These are phyloP conservation scores for Bursaphelenchus okinawaensis DNA, from an alignment of 2,888 invertebrate genomes.

Conservation along the genomic window DNA sequence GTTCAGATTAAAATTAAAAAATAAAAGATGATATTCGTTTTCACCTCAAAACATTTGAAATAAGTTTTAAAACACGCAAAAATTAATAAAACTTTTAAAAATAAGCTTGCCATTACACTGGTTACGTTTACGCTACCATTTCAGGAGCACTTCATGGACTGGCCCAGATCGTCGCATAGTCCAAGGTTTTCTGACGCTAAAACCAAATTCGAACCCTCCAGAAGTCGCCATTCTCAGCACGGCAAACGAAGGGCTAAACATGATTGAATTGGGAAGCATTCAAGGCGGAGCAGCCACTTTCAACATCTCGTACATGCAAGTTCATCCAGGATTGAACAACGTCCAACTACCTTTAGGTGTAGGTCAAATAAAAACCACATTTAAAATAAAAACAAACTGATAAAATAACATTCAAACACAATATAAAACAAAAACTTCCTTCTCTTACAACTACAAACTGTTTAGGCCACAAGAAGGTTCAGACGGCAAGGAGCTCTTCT, in stretches of 20 bases:
- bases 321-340: constrained; percentile 54
- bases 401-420: not conserved
- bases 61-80: too few relatives aligned
- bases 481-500: constrained; percentile 47
- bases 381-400: too few relatives aligned
- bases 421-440: constrained; percentile 4
- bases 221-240: constrained; percentile 55
- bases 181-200: constrained; percentile 54
- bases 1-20: too few relatives aligned
- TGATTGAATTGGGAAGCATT: constrained; percentile 53
- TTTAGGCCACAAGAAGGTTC: constrained; percentile 52
- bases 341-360: constrained; percentile 52
- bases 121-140: too few relatives aligned
- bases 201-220: constrained; percentile 54
- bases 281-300: constrained; percentile 53
- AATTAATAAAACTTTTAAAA: too few relatives aligned
- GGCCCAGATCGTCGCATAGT: constrained; percentile 47
- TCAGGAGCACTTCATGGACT: constrained; percentile 44
- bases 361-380: constrained; percentile 3
- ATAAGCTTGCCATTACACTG: too few relatives aligned
- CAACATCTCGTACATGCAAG: constrained; percentile 57
- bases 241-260: constrained; percentile 56
- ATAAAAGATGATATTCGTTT: too few relatives aligned
- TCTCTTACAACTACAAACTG: not conserved
- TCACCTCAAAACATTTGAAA: too few relatives aligned